Conservation (phyloP, 2,113 vertebrate species). For the Dissostichus mawsoni region DNA sequence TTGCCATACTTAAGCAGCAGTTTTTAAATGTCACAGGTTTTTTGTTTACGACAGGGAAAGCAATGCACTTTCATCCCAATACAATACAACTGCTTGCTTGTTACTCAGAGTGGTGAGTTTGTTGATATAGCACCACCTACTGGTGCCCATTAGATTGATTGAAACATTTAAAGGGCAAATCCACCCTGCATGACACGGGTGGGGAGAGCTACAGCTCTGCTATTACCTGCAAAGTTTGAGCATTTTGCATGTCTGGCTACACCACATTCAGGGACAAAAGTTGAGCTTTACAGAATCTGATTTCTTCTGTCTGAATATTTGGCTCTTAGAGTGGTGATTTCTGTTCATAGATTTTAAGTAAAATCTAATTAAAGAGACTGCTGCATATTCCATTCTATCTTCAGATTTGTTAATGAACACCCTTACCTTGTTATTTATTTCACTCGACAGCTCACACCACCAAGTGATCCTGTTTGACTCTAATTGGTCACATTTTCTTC, state of each 20-base stretch:
- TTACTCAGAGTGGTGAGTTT: not conserved
- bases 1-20: not conserved
- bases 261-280: not conserved
- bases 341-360: not conserved
- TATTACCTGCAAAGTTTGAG: not conserved
- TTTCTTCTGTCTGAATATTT: not conserved
- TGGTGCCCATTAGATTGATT: conserved; percentile 24
- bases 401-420: not conserved
- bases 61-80: conserved; percentile 2
- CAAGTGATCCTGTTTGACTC: conserved; percentile 31
- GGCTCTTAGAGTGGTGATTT: not conserved
- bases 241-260: not conserved
- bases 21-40: not conserved
- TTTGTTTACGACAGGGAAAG: conserved; percentile 23
- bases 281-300: not conserved
- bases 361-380: not conserved
- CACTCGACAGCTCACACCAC: conserved; percentile 13
- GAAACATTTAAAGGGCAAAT: conserved; percentile 13
- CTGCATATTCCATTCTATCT: not conserved
- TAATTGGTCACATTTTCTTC: conserved; percentile 22
- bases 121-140: conserved; percentile 60
- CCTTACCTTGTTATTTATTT: conserved; percentile 3
- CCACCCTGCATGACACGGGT: not conserved
- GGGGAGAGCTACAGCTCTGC: not conserved
- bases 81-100: not conserved